Base-by-base conservation (phyloP, 2,888 invertebrate genomes). In the Fabriciana adippe region DNA sequence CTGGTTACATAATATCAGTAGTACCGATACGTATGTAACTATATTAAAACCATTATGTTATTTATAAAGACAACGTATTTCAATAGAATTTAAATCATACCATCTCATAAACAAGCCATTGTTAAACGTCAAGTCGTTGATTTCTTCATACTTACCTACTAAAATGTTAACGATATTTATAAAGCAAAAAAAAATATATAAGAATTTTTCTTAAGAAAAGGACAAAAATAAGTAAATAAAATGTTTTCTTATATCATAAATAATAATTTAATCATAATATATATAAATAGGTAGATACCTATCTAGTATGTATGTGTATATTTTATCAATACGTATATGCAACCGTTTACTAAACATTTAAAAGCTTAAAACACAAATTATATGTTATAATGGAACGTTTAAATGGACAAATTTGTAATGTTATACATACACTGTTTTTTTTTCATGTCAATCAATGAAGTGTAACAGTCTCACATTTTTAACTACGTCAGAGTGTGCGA, bases 401-500 rank as follows among this genome's bases (percentile, higher is more conserved):
- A 11, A 41, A 41, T 6, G 50, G 6, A 50, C n/a, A 16, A 16
- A 50, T n/a, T n/a, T 2, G 15, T 50, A 41, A 35, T 50, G 16
- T 6, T 35, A 51, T 14, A 60, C 31, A 14, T 47, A 55, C 16
- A n/a, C 3, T 15, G 26, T 35, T 60, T 61, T 60, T 61, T 41
- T 55, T 18, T 66, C 45, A 56, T 51, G 13, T 53, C 51, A 60
- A 64, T 70, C 54, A 59, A 60, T 63, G 18, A 15, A 66, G n/a
- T 31, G 53, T n/a, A 35, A 55, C 21, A 15, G 50, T 48, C 60
- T 67, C 66, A 62, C 48, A 69, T 65, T 60, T 67, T 51, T 55
- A 67, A 18, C 45, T 88, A 87, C 88, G 86, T 76, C 74, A 74
- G 68, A 71, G 73, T 73, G 77, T 78, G 79, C 76, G 74, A 78